Evolutionary conservation across 2,113 vertebrate species (phyloP), one percentile per base, ranked within the genome.

Genomic region (Salvator merianae): DNA sequence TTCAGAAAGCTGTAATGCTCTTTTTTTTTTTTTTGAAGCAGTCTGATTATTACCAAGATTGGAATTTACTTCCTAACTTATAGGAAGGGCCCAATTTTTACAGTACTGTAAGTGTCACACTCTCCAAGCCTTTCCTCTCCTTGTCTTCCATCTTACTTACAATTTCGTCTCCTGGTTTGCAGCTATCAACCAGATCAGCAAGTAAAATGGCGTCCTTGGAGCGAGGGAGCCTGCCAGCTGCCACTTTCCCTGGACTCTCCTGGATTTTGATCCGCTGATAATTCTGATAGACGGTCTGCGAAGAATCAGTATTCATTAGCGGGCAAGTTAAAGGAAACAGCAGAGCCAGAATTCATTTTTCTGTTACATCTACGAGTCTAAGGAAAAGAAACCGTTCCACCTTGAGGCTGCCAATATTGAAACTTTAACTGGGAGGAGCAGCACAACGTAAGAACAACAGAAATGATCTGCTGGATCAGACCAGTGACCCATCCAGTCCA

Each of bases 221-320:
- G 87, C 98, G 98, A 1, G 99, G 98, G 34, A 99, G 96, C 68
- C 99, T 97, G 6, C 99, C 99, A 0, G 99, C 98, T 0, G 98
- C 98, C 1, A 99, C 98, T 78, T 98, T 99, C 1, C 99, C 98
- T 0, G 99, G 99, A 71, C 98, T 99, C 88, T 99, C 99, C 93
- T 99, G 99, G 88, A 99, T 97, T 70, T 97, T 98, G 95, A 99
- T 98, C 62, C 99, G 96, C 94, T 99, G 99, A 78, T 99, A 99
- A 95, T 99, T 99, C 95, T 99, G 99, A 87, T 99, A 99, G 30
- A 99, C 94, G 0, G 99, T 99, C 99, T 99, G 93, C 10, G 1
- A 10, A 0, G 0, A 66, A 82, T 65, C 74, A 85, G 82, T 0
- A 55, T 0, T 20, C 77, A 82, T 84, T n/a, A 90, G 24, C 14